Evolutionary conservation across 1,140 invertebrate genomes (phyloP).

Genomic region (Nephotettix cincticeps): DNA sequence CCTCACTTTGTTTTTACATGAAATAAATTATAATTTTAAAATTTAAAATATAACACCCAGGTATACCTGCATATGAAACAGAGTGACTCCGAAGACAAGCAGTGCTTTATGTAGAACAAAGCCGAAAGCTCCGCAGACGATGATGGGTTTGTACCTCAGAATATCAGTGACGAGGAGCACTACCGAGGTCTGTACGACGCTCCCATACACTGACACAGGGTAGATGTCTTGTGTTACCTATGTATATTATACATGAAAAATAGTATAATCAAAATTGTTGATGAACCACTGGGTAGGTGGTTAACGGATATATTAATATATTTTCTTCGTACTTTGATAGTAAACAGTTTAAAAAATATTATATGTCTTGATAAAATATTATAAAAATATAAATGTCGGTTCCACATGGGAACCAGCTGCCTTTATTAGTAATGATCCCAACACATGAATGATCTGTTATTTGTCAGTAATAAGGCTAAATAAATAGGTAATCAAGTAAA

Average conservation of each 20-base stretch:
- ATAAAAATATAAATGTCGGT: not conserved
- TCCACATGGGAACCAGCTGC: not conserved
- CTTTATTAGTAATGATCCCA: not conserved
- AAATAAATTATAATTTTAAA: no score
- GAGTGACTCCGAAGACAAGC: not conserved
- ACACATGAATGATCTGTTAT: not conserved
- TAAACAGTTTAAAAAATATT: not conserved
- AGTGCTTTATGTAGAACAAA: not conserved
- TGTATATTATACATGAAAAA: no score
- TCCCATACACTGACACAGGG: not conserved
- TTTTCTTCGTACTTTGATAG: not conserved
- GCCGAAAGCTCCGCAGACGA: not conserved
- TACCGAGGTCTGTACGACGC: not conserved
- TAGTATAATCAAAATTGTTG: no score
- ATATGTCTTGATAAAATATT: not conserved
- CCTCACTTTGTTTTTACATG: no score
- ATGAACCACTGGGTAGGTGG: no score
- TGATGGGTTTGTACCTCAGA: not conserved
- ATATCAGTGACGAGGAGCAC: not conserved
- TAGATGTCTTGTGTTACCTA: slow-evolving; percentile 9
- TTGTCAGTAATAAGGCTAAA: no score
- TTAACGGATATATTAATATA: not conserved
- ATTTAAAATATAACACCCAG: no score
- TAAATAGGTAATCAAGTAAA: no score
- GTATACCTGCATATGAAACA: not conserved